Percentiles rank a stretch among this genome's conserved stretches.
Evolutionary conservation across 2,888 invertebrate species (phyloP).

Genomic region (Deilephila elpenor): DNA sequence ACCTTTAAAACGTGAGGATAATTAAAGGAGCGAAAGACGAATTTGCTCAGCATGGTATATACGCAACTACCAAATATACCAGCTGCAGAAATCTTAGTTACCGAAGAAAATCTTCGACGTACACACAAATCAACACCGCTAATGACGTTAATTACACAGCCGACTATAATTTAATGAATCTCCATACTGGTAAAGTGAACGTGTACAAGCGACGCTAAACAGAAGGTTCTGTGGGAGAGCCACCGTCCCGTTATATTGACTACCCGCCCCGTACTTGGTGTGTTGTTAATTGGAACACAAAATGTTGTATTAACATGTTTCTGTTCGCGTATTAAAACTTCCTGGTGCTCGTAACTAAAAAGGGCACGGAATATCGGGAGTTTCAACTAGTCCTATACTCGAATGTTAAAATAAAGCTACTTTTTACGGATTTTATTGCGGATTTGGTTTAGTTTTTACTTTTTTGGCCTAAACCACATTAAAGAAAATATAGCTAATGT

Average conservation of each 20-base stretch:
- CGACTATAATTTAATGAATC: conserved; percentile 12
- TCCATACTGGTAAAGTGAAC: not conserved
- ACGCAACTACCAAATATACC: not conserved
- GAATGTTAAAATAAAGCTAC: no score
- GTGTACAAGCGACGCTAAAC: conserved; percentile 1
- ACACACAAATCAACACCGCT: not conserved
- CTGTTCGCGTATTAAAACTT: not conserved
- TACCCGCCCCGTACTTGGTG: not conserved
- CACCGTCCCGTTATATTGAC: not conserved
- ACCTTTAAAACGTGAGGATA: no score
- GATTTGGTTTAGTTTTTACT: no score
- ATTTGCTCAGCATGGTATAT: no score
- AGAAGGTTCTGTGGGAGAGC: conserved; percentile 14
- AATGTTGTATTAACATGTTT: not conserved
- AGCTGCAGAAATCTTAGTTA: not conserved
- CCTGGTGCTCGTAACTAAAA: not conserved
- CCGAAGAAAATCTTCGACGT: not conserved
- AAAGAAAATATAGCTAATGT: no score
- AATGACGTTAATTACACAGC: conserved; percentile 7
- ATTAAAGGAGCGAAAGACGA: no score
- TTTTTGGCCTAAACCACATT: no score
- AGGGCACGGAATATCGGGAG: no score
- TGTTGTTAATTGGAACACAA: not conserved
- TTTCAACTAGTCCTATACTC: no score
- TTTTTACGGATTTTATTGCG: no score